These are phyloP conservation scores for Poecilia picta DNA, from an alignment of 2,797 vertebrate species.

Conservation along the genomic window DNA sequence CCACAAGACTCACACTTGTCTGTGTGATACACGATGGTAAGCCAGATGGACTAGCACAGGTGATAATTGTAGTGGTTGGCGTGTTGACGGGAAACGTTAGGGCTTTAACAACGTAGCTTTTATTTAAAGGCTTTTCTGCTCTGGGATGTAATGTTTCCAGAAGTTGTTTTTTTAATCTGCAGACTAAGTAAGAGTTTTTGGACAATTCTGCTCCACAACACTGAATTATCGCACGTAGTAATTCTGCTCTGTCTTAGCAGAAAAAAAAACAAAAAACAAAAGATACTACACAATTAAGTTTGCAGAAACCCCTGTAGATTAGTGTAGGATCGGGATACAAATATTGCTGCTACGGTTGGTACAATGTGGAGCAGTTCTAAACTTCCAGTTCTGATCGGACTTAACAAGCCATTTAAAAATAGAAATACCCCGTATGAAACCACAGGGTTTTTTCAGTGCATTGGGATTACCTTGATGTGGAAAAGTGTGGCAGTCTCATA, in stretches of 20 bases:
- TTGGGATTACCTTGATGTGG: not conserved
- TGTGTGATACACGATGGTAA: constrained; percentile 47
- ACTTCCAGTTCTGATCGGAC: not conserved
- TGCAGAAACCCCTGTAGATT: constrained; percentile 22
- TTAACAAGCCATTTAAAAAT: not conserved
- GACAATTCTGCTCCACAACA: constrained; percentile 23
- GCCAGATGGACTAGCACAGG: constrained; percentile 74
- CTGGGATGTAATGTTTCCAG: constrained; percentile 38
- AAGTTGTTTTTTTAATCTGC: constrained; percentile 13
- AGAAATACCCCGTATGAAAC: not conserved
- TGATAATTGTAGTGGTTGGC: constrained; percentile 70
- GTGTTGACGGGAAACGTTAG: constrained; percentile 62
- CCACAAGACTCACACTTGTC: constrained; percentile 64
- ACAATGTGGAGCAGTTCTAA: constrained; percentile 13
- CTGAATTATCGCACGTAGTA: constrained; percentile 9
- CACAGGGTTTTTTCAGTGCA: not conserved
- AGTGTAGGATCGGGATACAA: constrained; percentile 8
- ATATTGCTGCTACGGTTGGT: constrained; percentile 18
- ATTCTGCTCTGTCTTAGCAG: constrained; percentile 17
- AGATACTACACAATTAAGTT: constrained; percentile 13
- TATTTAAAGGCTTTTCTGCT: constrained; percentile 50
- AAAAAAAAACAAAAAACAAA: not conserved
- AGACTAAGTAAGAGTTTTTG: constrained; percentile 22
- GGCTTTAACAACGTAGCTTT: constrained; percentile 48
- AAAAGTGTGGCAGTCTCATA: not conserved